Evolutionary conservation across 2,797 vertebrate species (phyloP).

Genomic region (Strix occidentalis): DNA sequence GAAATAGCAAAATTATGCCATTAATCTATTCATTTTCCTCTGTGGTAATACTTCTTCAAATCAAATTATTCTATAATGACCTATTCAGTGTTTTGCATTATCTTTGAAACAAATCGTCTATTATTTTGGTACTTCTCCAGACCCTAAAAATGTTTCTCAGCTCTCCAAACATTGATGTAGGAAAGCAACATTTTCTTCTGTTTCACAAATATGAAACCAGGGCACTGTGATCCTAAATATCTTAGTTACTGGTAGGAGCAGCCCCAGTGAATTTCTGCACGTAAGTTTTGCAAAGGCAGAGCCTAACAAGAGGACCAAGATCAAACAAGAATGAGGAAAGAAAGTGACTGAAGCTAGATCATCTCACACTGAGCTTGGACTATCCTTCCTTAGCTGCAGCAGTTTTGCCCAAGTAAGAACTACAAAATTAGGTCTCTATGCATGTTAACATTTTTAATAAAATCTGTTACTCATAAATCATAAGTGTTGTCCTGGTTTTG

Average conservation of each 20-base stretch:
- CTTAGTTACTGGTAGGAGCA: not conserved
- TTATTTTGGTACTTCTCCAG: not conserved
- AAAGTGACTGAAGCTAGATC: not conserved
- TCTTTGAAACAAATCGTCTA: not conserved
- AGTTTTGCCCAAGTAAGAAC: not conserved
- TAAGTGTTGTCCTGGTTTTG: not conserved
- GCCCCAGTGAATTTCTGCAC: not conserved
- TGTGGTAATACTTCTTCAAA: constrained; percentile 1
- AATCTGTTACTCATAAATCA: not conserved
- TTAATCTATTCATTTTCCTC: constrained; percentile 18
- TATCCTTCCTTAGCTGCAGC: not conserved
- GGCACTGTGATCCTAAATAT: not conserved
- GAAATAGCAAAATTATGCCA: not conserved
- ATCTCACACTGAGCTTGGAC: not conserved
- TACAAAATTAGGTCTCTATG: not conserved
- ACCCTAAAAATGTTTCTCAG: not conserved
- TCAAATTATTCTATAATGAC: constrained; percentile 39
- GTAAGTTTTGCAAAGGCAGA: not conserved
- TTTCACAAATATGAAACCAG: not conserved
- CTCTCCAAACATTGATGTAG: not conserved
- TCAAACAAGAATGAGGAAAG: not conserved
- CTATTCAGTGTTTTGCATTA: constrained; percentile 14
- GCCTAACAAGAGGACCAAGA: not conserved
- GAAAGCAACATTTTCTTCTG: not conserved
- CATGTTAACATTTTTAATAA: not conserved